Percentiles rank a stretch among this genome's conserved stretches.
Evolutionary conservation across 2,797 vertebrate species (phyloP).

Genomic region (Potorous gilbertii): DNA sequence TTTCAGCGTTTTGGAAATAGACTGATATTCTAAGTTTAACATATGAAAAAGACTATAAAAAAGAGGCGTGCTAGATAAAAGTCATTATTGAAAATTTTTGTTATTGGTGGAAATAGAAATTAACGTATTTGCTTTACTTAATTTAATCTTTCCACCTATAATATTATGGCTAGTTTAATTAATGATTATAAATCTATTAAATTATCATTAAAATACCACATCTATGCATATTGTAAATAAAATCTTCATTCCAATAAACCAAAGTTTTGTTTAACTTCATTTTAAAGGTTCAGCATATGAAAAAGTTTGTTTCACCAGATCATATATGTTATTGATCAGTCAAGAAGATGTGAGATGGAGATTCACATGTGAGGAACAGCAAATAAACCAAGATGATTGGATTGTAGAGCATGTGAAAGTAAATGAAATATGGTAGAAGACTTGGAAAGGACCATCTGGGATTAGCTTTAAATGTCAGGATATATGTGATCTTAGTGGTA

Average conservation of each 20-base stretch:
- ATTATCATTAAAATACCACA: background rate
- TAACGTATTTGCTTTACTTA: slow-evolving; percentile 43
- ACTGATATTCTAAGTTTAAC: slow-evolving; percentile 14
- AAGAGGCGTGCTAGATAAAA: slow-evolving; percentile 25
- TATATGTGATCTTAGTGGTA: background rate
- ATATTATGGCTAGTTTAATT: slow-evolving; percentile 43
- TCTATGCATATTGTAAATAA: background rate
- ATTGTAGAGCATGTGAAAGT: background rate
- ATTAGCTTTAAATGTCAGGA: background rate
- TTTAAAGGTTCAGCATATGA: slow-evolving; percentile 12
- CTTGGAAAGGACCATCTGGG: background rate
- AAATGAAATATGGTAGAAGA: background rate
- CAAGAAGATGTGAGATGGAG: background rate
- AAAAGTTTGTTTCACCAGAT: background rate
- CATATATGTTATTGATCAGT: background rate
- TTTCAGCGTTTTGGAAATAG: background rate
- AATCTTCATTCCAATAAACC: background rate
- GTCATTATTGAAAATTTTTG: background rate
- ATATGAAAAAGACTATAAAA: background rate
- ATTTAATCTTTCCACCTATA: slow-evolving; percentile 26
- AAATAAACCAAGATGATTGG: background rate
- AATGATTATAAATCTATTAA: slow-evolving; percentile 39
- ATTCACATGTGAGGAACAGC: background rate
- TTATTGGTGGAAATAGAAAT: slow-evolving; percentile 36
- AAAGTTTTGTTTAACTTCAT: slow-evolving; percentile 10